Conservation (phyloP, 2,888 invertebrate species). For the Noctua comes region DNA sequence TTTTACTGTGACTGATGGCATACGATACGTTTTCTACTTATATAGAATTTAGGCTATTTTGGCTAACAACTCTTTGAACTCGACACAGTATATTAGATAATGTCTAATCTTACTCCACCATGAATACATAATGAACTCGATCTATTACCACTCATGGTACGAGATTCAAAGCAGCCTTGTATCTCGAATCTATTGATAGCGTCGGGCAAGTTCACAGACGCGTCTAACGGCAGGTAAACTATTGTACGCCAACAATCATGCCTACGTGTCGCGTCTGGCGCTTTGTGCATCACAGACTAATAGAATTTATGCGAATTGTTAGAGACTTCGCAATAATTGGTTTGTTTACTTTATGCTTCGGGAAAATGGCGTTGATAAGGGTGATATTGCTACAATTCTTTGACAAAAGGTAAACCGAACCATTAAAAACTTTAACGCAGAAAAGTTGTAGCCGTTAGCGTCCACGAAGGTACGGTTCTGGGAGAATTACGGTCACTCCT, state of each 20-base stretch:
- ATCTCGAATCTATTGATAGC: conserved; percentile 55
- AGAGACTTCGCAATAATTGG: conserved; percentile 48
- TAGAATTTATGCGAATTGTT: conserved; percentile 62
- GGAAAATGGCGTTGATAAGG: conserved; percentile 14
- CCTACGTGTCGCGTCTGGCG: conserved; percentile 58
- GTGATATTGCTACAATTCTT: conserved; percentile 5
- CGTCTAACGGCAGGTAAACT: conserved; percentile 61
- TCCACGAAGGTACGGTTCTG: conserved; percentile 5
- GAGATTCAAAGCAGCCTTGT: conserved; percentile 34
- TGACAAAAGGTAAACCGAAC: background rate
- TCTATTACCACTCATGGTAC: conserved; percentile 34
- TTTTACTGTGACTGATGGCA: background rate
- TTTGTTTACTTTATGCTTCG: conserved; percentile 47
- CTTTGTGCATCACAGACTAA: conserved; percentile 62
- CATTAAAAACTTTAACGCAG: conserved; percentile 18
- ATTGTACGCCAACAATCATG: conserved; percentile 63
- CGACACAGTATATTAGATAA: background rate
- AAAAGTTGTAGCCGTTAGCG: conserved; percentile 24
- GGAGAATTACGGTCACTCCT: conserved; percentile 26
- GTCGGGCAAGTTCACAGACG: conserved; percentile 70
- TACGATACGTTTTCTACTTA: background rate
- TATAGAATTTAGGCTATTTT: too few species aligned
- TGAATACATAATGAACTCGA: conserved; percentile 36
- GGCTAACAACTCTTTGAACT: background rate
- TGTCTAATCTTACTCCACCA: conserved; percentile 3